Evolutionary conservation across 2,113 vertebrate genomes (phyloP), one percentile per base, ranked within the genome.

Genomic region (Bambusicola thoracicus): DNA sequence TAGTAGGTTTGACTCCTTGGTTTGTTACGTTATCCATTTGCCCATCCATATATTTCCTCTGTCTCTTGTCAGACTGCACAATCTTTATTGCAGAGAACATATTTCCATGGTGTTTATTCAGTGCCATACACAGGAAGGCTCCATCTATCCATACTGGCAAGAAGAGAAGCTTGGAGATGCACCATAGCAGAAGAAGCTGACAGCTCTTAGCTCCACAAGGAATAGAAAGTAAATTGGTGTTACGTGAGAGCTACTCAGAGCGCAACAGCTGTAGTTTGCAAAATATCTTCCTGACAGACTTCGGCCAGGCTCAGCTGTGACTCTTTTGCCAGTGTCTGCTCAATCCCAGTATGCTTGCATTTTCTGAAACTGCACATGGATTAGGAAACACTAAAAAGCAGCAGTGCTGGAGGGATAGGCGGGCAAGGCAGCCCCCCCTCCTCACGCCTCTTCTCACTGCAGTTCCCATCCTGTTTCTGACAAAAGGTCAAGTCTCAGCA

Each of bases 401-500:
- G 29, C 10, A 32, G 20, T 48, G 34, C 34, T 59, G 16, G 25
- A 62, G 17, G 15, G n/a, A 32, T 16, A 62, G 43, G 34, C 6
- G 12, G 46, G 27, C 44, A 36, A 34, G 4, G 65, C 11, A 36
- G 46, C 27, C 8, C 25, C 46, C 49, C 24, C 12, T 12, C 24
- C 7, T 13, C 24, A 51, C 0, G 0, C 19, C 69, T 58, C 46
- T 43, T 43, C 17, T 5, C 59, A 53, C 21, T 4, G 1, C 43
- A 41, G 44, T 25, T 75, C 25, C 63, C 48, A 82, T 11, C 29
- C 51, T 66, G 20, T 8, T 59, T 44, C 43, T 55, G 46, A 62
- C 13, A 51, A 53, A 16, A 17, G n/a, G n/a, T 15, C 0, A 1
- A 13, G 48, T 66, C 66, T 70, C 51, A 77, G 61, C 13, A 67